phyloP scores from a whole-genome alignment of 2,888 invertebrate species.

The Acronicta psi region DNA sequence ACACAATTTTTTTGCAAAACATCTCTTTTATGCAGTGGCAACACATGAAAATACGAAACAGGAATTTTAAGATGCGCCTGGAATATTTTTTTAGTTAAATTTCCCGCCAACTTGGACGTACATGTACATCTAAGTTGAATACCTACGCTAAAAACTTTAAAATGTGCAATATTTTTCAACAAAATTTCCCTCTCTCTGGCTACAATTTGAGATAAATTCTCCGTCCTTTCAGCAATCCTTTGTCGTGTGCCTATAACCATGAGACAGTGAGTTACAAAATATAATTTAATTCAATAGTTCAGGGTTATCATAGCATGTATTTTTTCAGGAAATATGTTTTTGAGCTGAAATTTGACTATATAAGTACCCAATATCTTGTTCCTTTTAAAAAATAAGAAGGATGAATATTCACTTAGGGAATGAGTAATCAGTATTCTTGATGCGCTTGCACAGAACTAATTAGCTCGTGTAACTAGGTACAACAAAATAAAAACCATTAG shows the following conservation, averaged over 20 bases:
- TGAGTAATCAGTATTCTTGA: constrained; percentile 77
- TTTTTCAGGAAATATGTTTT: no score
- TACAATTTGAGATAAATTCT: constrained; percentile 24
- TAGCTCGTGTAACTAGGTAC: constrained; percentile 77
- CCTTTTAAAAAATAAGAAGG: no score
- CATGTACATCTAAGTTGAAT: constrained; percentile 48
- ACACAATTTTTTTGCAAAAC: constrained; percentile 72
- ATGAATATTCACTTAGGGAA: constrained; percentile 67
- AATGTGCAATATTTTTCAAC: constrained; percentile 38
- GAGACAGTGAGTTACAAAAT: background rate
- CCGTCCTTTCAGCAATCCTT: constrained; percentile 1
- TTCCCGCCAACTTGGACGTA: constrained; percentile 25
- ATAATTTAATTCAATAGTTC: background rate
- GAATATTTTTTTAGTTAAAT: constrained; percentile 47
- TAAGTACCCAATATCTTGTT: no score
- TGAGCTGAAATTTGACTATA: no score
- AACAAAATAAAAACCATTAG: constrained; percentile 80
- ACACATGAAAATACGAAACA: constrained; percentile 55
- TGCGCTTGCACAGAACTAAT: constrained; percentile 82
- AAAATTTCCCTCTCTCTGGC: constrained; percentile 3
- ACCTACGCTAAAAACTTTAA: constrained; percentile 28
- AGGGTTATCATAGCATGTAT: background rate
- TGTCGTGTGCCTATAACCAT: background rate
- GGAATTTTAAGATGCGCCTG: constrained; percentile 51
- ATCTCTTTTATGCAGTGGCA: constrained; percentile 65